Conservation (phyloP, 2,888 invertebrate species). For the Coremacera marginata region DNA sequence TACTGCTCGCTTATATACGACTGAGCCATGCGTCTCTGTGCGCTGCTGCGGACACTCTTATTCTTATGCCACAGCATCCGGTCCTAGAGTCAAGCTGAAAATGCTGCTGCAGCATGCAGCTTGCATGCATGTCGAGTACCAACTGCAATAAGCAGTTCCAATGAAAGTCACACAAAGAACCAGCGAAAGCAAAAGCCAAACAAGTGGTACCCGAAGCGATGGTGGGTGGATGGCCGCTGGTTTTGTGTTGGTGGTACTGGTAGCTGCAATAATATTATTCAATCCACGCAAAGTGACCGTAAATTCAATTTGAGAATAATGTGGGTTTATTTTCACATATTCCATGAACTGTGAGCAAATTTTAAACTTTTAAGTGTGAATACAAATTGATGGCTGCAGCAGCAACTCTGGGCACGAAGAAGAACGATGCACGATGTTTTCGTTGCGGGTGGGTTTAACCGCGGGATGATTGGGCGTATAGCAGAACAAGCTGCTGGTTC, state of each 20-base stretch:
- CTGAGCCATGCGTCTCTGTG: not conserved
- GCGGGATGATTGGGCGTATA: too few relatives aligned
- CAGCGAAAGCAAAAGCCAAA: too few relatives aligned
- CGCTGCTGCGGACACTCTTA: not conserved
- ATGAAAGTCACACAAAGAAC: too few relatives aligned
- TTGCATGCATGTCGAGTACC: too few relatives aligned
- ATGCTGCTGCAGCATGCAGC: too few relatives aligned
- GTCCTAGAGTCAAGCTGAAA: too few relatives aligned
- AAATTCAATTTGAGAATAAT: conserved; percentile 47
- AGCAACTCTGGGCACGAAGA: not conserved
- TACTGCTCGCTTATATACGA: not conserved
- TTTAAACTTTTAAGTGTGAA: conserved; percentile 32
- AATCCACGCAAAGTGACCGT: conserved; percentile 46
- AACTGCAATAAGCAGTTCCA: too few relatives aligned
- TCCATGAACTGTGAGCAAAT: conserved; percentile 11
- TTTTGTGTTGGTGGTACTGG: not conserved
- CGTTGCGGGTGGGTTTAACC: too few relatives aligned
- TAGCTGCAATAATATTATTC: conserved; percentile 44
- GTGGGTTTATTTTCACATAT: conserved; percentile 41
- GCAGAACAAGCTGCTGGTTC: too few relatives aligned
- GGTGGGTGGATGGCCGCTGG: not conserved
- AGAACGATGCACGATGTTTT: too few relatives aligned
- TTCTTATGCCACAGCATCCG: not conserved
- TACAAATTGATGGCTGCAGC: conserved; percentile 18
- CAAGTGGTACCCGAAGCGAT: not conserved